Evolutionary conservation across 2,888 invertebrate species (phyloP), one percentile per base, ranked within the genome.

Genomic region (Heterodera filipjevi): DNA sequence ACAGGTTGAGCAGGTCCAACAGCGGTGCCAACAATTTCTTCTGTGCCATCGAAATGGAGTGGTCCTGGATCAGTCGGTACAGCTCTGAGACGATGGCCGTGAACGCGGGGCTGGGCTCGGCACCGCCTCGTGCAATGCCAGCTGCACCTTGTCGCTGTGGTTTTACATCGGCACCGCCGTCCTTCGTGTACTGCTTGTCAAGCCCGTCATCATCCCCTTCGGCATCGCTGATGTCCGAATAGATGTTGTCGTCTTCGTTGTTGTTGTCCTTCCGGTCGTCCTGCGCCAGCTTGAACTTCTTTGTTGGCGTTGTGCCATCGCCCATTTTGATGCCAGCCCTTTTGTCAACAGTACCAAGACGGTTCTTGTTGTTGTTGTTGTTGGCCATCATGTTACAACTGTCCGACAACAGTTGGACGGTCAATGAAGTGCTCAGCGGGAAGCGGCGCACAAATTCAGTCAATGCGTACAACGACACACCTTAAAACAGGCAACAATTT

Each of bases 401-500:
- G 33, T 70, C 71, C 27, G 30, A 71, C 35, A 77, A 70, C 71
- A 77, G 33, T 6, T 70, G 77, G 27, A 71, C 77, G 0, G 70
- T 35, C 30, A 70, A 27, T 32, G 77, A 30, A n/a, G 66, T 32
- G 35, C 71, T 77, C 22, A 77, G 27, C 16, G 77, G 77, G 8
- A 77, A 77, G 30, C 44, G 77, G 44, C 70, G 71, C 30, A 77
- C 70, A 32, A 77, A 77, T 22, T 46, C 35, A 30, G 71, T 46
- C 53, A 77, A 32, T 14, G 46, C 33, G 33, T 16, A 39, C 46
- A 46, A 30, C 30, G 44, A 39, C 30, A 39, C 46, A 19, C 46
- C 39, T 71, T 6, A 22, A 6, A n/a, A 30, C n/a, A n/a, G n/a
- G n/a, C n/a, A n/a, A n/a, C n/a, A n/a, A n/a, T n/a, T n/a, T n/a